Base-by-base conservation (phyloP, 2,113 vertebrate species). In the Uropsilus gracilis region DNA sequence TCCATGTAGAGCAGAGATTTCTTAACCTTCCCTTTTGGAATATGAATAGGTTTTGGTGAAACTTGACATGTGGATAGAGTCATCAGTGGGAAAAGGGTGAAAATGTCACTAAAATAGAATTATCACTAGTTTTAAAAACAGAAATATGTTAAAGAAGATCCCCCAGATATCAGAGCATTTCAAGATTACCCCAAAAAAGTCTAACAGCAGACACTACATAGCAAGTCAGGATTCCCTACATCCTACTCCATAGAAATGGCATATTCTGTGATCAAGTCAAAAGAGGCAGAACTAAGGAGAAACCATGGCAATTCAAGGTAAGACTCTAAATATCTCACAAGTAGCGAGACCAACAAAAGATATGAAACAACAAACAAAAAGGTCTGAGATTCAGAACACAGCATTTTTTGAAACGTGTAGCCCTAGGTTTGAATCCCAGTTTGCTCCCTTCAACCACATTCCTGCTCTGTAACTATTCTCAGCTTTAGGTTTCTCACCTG, bases 51-150 rank as follows among this genome's bases (percentile, higher is more conserved):
- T 92, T 97, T 97, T 86, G 42, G 77, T 63, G 34, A 82, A 80
- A 50, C 46, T 93, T 91, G 75, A 71, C 22, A 68, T 17, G 17
- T 46, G 57, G 90, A 88, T 59, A 94, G 53, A 81, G 63, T 72
- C 95, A 97, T 90, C 30, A 76, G 34, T 12, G 24, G 28, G 28
- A 42, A 59, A 37, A 48, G 22, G 28, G 18, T 71, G 48, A 34
- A 91, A 76, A 96, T 87, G n/a, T 2, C 4, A 71, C 94, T 88
- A 93, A 97, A 97, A 94, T 28, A 89, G n/a, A 90, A 94, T 50
- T 50, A 59, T 69, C 30, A 4, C 30, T 92, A 44, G 34, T 39
- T 87, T 34, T 84, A 2, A 77, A 86, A 94, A 94, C 63, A 81
- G 53, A 11, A 94, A 75, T 69, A 63, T 59, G 44, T 92, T 50